Evolutionary conservation across 2,797 vertebrate genomes (phyloP), one percentile per base, ranked within the genome.

Genomic region (Brachymystax lenok): DNA sequence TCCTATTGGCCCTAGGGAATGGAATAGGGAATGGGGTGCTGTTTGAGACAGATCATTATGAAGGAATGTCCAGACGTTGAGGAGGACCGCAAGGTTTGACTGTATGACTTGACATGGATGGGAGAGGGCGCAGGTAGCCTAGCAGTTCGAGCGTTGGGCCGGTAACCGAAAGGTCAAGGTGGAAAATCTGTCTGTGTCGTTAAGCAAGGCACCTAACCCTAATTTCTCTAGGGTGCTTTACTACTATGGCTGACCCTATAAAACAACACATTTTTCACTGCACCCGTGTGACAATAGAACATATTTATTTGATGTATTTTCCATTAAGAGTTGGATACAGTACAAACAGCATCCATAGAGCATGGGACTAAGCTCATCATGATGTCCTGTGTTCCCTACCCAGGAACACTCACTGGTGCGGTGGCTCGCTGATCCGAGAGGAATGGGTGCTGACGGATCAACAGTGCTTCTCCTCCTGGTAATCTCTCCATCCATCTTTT

Each of bases 361-460:
- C 10, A 46, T 46, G 0, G 16, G 56, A 19, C 56, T 21, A 59
- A 67, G 27, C 6, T 17, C 13, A 24, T 24, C 24, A 67, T 30
- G 14, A 17, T 67, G 17, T n/a, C 5, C 27, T 67, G 27, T 67
- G 64, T 67, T 35, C 28, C 21, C 17, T 63, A 63, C 8, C 52
- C 54, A 98, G 97, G 90, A 96, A 95, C 87, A 93, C 89, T 80
- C 97, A 98, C 93, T 93, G 97, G 92, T 99, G 98, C 13, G 97
- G 98, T 46, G 98, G 98, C 74, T 96, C 98, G 21, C 86, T 99
- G 88, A 95, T 99, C 91, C 95, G 97, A 86, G 97, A 98, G 82
- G 95, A 97, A 74, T 99, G 98, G 98, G 94, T 99, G 91, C 89
- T 99, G 84, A 98, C 98, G 0, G 96, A 97, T 83, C 96, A 97